phyloP scores from a whole-genome alignment of 2,113 vertebrate species.

The Chionis minor region DNA sequence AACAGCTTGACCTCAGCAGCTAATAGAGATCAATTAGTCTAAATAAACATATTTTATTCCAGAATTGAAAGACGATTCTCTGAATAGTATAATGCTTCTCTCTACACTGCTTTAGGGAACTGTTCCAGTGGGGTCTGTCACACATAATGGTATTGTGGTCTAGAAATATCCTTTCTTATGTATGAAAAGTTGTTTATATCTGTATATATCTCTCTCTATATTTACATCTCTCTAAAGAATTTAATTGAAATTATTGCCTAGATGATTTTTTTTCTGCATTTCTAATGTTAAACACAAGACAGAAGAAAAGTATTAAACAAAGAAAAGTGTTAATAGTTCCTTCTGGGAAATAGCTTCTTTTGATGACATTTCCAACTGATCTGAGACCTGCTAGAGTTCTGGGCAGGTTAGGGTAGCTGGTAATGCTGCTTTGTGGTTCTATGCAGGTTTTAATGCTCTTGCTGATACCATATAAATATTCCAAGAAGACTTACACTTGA shows the following conservation, averaged over 20 bases:
- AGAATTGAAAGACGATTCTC: background rate
- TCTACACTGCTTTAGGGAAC: background rate
- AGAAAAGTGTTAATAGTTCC: background rate
- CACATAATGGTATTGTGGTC: background rate
- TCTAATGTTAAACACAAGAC: background rate
- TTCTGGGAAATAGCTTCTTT: background rate
- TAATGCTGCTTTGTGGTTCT: background rate
- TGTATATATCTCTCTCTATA: background rate
- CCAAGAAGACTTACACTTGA: constrained; percentile 17
- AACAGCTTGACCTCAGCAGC: background rate
- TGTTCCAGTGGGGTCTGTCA: background rate
- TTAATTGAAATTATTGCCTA: background rate
- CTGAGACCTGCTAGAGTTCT: background rate
- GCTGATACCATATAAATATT: background rate
- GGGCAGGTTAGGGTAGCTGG: background rate
- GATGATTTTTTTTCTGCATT: background rate
- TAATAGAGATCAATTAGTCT: background rate
- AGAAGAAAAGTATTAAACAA: background rate
- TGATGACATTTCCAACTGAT: background rate
- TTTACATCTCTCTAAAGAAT: background rate
- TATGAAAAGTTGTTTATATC: background rate
- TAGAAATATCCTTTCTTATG: background rate
- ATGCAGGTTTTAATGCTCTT: constrained; percentile 7
- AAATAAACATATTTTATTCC: background rate
- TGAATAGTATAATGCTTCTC: background rate